A percentile compares a stretch with the other conserved stretches of the same genome.
Conservation (phyloP, 2,797 vertebrate species). For the Agapornis canus region DNA sequence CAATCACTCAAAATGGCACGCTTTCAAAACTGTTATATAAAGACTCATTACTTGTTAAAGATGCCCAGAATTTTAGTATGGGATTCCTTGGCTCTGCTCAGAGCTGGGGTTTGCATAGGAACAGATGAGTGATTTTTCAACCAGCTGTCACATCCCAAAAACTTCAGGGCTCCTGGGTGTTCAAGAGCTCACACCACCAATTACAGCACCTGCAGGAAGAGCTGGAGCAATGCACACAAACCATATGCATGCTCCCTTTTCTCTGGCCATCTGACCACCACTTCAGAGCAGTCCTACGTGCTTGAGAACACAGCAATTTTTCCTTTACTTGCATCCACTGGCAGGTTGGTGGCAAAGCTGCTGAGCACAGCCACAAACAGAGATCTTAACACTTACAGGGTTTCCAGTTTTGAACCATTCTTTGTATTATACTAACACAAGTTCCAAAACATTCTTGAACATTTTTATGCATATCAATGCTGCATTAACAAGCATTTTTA, state of each 20-base stretch:
- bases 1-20: not conserved
- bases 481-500: not conserved
- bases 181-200: not conserved
- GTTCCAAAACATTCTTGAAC: not conserved
- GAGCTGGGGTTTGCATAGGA: not conserved
- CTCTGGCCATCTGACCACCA: not conserved
- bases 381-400: rapidly evolving
- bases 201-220: not conserved
- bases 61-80: not conserved
- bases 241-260: rapidly evolving
- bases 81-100: not conserved
- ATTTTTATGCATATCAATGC: not conserved
- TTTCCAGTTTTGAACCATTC: not conserved
- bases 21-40: not conserved
- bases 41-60: not conserved
- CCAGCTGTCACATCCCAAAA: not conserved
- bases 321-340: not conserved
- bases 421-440: not conserved
- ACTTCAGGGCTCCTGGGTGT: not conserved
- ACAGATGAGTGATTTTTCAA: not conserved
- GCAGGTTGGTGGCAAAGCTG: not conserved
- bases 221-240: not conserved
- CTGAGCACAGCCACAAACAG: not conserved
- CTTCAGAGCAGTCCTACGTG: not conserved
- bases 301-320: not conserved